Conservation (phyloP, 2,113 vertebrate species). For the Peromyscus polionotus region DNA sequence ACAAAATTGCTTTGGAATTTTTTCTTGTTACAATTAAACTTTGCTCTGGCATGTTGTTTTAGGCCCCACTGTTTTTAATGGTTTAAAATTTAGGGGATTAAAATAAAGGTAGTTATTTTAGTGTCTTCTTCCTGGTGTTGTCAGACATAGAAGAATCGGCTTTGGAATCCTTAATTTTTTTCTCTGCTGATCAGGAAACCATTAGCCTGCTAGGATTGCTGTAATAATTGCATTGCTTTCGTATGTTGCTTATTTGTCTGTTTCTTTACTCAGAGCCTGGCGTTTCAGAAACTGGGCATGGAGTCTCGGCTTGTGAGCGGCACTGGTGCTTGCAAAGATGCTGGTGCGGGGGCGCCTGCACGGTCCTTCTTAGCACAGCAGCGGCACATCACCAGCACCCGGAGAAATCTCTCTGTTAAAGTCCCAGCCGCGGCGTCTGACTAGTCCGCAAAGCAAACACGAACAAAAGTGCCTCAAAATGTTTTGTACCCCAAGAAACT, state of each 20-base stretch:
- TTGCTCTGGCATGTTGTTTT: conserved; percentile 38
- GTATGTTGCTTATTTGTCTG: not conserved
- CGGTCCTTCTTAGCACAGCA: conserved; percentile 97
- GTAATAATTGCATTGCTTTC: not conserved
- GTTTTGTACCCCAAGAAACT: conserved; percentile 80
- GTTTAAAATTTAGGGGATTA: conserved; percentile 2
- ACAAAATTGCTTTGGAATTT: not conserved
- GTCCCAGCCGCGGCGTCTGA: conserved; percentile 90
- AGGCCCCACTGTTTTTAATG: conserved; percentile 35
- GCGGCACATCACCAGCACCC: conserved; percentile 93
- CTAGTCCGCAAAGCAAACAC: conserved; percentile 85
- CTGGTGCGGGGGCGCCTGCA: conserved; percentile 80
- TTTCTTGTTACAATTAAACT: not conserved
- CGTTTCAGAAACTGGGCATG: conserved; percentile 96
- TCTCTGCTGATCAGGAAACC: not conserved
- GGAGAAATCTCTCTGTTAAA: conserved; percentile 91
- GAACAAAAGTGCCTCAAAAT: conserved; percentile 89
- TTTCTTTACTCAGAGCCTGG: conserved; percentile 90
- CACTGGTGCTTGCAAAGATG: conserved; percentile 78
- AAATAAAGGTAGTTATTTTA: conserved; percentile 44
- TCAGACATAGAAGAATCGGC: not conserved
- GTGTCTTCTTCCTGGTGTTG: not conserved
- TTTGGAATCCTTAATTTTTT: not conserved
- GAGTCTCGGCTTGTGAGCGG: conserved; percentile 93
- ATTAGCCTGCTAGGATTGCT: not conserved